Percentiles rank a stretch among this genome's conserved stretches.
Conservation (phyloP, 2,113 vertebrate species). For the Burhinus bistriatus region DNA sequence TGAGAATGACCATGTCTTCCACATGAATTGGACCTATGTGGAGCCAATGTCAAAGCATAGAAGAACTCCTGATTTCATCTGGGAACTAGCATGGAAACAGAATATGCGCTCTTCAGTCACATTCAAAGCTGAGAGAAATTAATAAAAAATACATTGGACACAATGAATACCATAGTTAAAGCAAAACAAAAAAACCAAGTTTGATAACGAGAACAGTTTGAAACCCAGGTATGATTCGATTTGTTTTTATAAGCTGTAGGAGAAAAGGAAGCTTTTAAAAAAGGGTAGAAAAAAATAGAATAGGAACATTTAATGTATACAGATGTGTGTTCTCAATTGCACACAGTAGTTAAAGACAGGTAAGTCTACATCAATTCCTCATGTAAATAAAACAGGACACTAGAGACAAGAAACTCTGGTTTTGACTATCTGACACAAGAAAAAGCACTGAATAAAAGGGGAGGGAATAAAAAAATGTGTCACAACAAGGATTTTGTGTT, state of each 20-base stretch:
- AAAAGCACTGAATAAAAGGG: background rate
- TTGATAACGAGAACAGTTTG: background rate
- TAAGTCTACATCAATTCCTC: background rate
- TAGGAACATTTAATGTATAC: background rate
- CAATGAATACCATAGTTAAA: background rate
- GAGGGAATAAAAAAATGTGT: background rate
- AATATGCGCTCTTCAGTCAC: background rate
- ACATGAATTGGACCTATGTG: background rate
- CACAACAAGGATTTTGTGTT: background rate
- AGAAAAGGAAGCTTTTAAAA: background rate
- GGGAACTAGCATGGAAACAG: background rate
- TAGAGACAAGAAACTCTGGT: background rate
- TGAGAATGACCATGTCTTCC: background rate
- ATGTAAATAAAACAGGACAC: background rate
- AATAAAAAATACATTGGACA: background rate
- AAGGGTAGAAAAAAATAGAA: background rate
- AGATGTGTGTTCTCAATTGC: background rate
- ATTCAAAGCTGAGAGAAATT: background rate
- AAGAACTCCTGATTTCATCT: background rate
- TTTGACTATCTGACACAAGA: background rate
- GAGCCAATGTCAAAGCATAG: background rate
- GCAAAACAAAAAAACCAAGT: background rate
- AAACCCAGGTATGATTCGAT: background rate
- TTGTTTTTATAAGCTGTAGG: background rate
- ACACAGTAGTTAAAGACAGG: background rate